Conservation (phyloP, 2,113 vertebrate genomes). For the Apodemus speciosus region DNA sequence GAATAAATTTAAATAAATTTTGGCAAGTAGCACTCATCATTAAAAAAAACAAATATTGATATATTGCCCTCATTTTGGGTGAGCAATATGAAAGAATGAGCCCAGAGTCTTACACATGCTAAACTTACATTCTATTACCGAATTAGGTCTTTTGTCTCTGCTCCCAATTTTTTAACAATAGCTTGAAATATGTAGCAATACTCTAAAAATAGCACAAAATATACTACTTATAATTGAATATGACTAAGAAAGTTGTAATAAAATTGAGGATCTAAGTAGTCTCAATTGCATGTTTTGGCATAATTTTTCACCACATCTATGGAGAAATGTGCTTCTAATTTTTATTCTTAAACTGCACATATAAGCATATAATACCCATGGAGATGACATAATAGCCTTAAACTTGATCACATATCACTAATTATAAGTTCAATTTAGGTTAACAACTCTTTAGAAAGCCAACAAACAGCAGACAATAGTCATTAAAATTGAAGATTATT, state of each 20-base stretch:
- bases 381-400: neutral
- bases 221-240: neutral
- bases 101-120: neutral
- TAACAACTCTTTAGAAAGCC: neutral
- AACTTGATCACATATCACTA: neutral
- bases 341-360: constrained; percentile 18
- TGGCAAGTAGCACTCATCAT: neutral
- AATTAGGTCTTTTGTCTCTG: neutral
- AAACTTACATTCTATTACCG: neutral
- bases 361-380: neutral
- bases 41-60: neutral
- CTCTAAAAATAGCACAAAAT: neutral
- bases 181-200: neutral
- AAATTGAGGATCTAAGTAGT: neutral
- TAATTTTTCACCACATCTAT: neutral
- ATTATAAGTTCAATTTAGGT: neutral
- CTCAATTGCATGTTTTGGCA: constrained; percentile 2
- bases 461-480: neutral
- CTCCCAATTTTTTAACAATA: neutral
- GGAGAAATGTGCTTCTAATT: neutral
- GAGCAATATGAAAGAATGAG: neutral
- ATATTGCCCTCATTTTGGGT: neutral
- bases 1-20: neutral
- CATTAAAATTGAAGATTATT: constrained; percentile 12
- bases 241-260: neutral